These are phyloP conservation scores for Hanleya hanleyi DNA, from an alignment of 2,888 invertebrate genomes.

Conservation along the genomic window DNA sequence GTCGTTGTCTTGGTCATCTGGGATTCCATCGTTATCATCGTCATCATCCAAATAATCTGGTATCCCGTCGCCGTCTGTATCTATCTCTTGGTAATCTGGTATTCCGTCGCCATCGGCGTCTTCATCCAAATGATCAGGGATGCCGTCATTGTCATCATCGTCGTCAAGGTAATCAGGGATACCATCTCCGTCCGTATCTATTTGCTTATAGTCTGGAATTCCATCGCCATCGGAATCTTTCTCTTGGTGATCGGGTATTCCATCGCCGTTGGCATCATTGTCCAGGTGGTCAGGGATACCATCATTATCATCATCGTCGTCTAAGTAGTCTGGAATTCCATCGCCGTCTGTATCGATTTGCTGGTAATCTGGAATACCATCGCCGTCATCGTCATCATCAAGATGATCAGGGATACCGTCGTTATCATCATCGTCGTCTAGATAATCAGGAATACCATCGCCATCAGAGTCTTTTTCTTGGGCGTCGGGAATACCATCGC, in stretches of 20 bases:
- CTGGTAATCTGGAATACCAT: conserved; percentile 60
- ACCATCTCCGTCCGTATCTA: conserved; percentile 43
- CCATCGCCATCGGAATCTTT: conserved; percentile 36
- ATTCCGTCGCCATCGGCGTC: conserved; percentile 64
- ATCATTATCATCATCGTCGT: conserved; percentile 44
- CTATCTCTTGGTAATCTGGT: conserved; percentile 45
- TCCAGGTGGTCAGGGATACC: conserved; percentile 49
- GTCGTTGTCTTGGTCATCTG: conserved; percentile 30
- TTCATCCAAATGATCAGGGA: conserved; percentile 50
- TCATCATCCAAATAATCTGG: conserved; percentile 58
- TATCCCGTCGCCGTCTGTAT: conserved; percentile 55
- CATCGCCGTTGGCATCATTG: conserved; percentile 45
- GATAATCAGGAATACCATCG: conserved; percentile 59
- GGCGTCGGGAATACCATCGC: conserved; percentile 63
- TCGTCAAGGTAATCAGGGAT: conserved; percentile 46
- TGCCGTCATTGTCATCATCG: conserved; percentile 62
- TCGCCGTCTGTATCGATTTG: conserved; percentile 53
- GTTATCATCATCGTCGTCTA: conserved; percentile 56
- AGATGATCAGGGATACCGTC: conserved; percentile 65
- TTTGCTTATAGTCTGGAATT: conserved; percentile 40
- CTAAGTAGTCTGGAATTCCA: conserved; percentile 48
- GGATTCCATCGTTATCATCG: conserved; percentile 56
- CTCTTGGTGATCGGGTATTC: conserved; percentile 47
- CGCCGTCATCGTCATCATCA: conserved; percentile 60
- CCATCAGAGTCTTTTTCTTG: conserved; percentile 56